Base-by-base conservation (phyloP, 2,113 vertebrate species). In the Protobothrops flavoviridis region DNA sequence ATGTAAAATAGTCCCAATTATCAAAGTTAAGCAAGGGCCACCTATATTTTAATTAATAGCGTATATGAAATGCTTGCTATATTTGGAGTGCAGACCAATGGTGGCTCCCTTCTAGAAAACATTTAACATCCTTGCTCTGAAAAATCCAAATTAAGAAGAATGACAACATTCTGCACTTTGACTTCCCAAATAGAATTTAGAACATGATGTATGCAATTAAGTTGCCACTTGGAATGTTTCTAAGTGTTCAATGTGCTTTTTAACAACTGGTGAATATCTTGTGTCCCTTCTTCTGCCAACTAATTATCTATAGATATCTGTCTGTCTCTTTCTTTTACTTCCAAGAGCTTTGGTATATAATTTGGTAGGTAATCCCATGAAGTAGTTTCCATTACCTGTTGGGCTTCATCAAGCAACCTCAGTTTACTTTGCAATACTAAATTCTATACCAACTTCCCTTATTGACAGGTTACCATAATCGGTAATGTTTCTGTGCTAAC, bases 321-420 rank as follows among this genome's bases (percentile, higher is more conserved):
- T 81, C 57, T 55, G 3, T 59, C 26, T 88, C 87, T 89, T 1
- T 2, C 20, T 94, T 1, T 0, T 86, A 89, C 59, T 50, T 2
- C 0, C 4, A 11, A 85, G 29, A 10, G 3, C 17, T 94, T 1
- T 86, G 48, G 74, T 85, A 0, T 0, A 33, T 92, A 52, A 85
- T 90, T 52, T 52, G 29, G 59, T 61, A 12, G 50, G 87, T 56
- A 48, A n/a, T 89, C 39, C 52, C 26, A 50, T 81, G 48, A 9
- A 48, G 5, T 61, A 48, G 24, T 52, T 55, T 53, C 3, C n/a
- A 43, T 33, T 39, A 89, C 0, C 1, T 89, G 6, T 64, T 74
- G 13, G 57, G 10, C 7, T 5, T 15, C 9, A 56, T 59, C 12
- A 21, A 85, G 24, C 52, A 85, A 53, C 33, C 11, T 57, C 43